Conservation (phyloP, 37 sponge, comb jelly and placozoan genomes). For the Halichondria panicea region DNA sequence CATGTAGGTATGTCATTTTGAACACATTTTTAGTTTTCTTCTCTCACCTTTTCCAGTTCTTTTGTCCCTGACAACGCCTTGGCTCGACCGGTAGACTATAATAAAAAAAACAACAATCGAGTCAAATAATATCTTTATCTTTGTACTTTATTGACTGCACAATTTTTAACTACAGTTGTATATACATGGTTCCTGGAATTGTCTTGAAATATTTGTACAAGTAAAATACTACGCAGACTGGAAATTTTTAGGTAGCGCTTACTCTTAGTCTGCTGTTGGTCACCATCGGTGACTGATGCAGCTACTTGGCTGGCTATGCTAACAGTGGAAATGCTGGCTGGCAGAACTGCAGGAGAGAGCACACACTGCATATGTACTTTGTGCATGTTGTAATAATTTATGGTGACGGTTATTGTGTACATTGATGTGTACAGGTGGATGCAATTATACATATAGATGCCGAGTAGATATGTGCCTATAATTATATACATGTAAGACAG, state of each 20-base stretch:
- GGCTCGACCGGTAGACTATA: slow-evolving; percentile 58
- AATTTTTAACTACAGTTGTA: too few species aligned
- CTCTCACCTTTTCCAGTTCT: slow-evolving; percentile 87
- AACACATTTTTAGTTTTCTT: neutral
- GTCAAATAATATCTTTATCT: too few species aligned
- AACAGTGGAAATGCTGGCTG: slow-evolving; percentile 18
- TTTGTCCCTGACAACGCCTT: slow-evolving; percentile 76
- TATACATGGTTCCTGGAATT: too few species aligned
- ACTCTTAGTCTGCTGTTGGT: slow-evolving; percentile 42
- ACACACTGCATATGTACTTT: neutral
- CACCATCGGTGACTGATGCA: neutral
- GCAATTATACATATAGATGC: too few species aligned
- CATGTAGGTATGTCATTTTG: too few species aligned
- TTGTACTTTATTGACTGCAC: too few species aligned
- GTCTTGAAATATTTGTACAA: too few species aligned
- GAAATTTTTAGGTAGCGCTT: too few species aligned
- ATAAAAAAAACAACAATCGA: neutral
- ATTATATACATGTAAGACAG: neutral
- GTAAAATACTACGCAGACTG: too few species aligned
- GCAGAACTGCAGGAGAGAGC: slow-evolving; percentile 9
- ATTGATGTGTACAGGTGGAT: too few species aligned
- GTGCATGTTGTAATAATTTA: neutral
- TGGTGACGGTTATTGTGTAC: neutral
- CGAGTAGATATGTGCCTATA: neutral
- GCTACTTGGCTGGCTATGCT: slow-evolving; percentile 24